These are phyloP conservation scores for Rachycentron canadum DNA, from an alignment of 2,797 vertebrate genomes.

Conservation along the genomic window DNA sequence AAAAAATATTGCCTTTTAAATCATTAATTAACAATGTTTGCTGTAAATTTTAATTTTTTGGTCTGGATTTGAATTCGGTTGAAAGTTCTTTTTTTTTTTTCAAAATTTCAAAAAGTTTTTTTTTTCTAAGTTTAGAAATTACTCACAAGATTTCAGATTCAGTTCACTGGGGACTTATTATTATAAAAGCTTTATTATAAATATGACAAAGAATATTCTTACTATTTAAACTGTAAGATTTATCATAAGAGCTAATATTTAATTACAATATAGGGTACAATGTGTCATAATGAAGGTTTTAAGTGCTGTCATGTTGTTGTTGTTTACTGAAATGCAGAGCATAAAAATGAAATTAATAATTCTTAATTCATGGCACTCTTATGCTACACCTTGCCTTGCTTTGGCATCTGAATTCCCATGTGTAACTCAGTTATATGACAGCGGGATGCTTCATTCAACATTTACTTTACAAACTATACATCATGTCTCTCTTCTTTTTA, in stretches of 20 bases:
- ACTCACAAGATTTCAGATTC: not conserved
- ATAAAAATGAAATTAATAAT: not conserved
- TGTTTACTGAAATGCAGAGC: too few relatives aligned
- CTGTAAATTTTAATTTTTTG: not conserved
- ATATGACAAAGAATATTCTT: not conserved
- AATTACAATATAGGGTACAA: not conserved
- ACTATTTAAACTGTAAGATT: not conserved
- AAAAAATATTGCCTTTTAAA: not conserved
- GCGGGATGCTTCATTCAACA: constrained; percentile 42
- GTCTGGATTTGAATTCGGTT: not conserved
- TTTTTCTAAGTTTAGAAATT: not conserved
- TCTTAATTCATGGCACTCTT: not conserved
- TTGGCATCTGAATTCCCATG: constrained; percentile 16
- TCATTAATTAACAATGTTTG: not conserved
- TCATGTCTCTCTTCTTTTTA: constrained; percentile 42
- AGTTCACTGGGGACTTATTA: not conserved
- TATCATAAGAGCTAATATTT: not conserved
- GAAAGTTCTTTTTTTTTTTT: not conserved
- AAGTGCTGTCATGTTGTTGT: not conserved
- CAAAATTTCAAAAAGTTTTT: not conserved
- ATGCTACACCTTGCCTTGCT: not conserved
- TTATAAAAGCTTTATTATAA: not conserved
- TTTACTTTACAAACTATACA: constrained; percentile 45
- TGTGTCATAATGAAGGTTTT: not conserved
- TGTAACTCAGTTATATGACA: constrained; percentile 46